Evolutionary conservation across 2,888 invertebrate species (phyloP).

Genomic region (Campoletis raptor): DNA sequence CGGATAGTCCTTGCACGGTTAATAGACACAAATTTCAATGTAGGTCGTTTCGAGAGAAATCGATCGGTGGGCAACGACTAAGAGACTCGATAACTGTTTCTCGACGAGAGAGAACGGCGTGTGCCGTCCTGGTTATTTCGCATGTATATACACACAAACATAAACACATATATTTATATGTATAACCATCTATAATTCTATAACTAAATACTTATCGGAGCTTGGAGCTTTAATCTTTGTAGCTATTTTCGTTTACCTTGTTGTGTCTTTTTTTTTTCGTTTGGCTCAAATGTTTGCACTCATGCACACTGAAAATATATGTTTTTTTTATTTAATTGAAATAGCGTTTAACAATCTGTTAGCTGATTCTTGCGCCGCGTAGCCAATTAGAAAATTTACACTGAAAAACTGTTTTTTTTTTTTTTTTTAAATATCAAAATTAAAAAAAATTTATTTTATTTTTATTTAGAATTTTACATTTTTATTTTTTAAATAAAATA

Average conservation of each 20-base stretch:
- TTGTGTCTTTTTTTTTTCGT: background rate
- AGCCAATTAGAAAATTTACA: background rate
- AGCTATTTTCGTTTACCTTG: background rate
- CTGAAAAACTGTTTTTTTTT: too few species aligned
- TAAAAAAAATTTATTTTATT: too few species aligned
- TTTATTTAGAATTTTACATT: too few species aligned
- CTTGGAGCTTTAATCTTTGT: background rate
- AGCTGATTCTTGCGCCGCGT: too few species aligned
- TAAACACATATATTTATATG: constrained; percentile 1
- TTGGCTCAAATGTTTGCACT: background rate
- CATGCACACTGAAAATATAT: background rate
- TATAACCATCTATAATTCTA: constrained; percentile 23
- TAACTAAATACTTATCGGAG: background rate
- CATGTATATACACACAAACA: constrained; percentile 27
- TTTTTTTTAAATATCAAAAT: too few species aligned
- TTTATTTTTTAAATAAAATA: too few species aligned
- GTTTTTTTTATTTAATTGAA: background rate
- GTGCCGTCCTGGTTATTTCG: constrained; percentile 56
- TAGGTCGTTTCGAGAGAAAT: constrained; percentile 74
- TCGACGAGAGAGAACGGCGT: constrained; percentile 57
- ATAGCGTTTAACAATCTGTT: background rate
- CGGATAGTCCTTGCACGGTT: constrained; percentile 66
- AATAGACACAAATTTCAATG: constrained; percentile 73
- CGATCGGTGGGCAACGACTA: constrained; percentile 64
- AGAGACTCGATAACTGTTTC: constrained; percentile 66